Base-by-base conservation (phyloP, 2,797 vertebrate genomes). In the Apogon hyalosoma region DNA sequence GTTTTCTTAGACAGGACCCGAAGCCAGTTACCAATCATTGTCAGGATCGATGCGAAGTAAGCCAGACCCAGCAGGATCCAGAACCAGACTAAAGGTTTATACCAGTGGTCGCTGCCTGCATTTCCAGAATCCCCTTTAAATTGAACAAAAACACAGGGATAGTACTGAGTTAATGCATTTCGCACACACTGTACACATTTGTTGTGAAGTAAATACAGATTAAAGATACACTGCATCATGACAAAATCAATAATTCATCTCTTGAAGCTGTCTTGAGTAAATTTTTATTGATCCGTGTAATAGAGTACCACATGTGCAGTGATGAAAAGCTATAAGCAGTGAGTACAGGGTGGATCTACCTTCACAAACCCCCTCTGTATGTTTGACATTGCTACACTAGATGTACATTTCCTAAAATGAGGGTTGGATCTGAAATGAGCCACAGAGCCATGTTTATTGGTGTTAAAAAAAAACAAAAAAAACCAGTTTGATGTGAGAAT, bases 21-120 rank as follows among this genome's bases (percentile, higher is more conserved):
- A 24, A 98, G 88, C 96, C 96, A 97, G 90, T 97, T 96, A 31
- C 95, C 95, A 21, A 98, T 97, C 95, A 97, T 97, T 15, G 95
- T 89, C 60, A 98, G 91, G 80, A 98, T 92, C 0, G 96, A 96
- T 24, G 94, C 96, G 51, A 98, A 98, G 87, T 98, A 98, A 64
- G 96, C 96, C 54, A 98, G 88, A 61, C 96, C 96, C 14, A 97
- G 77, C 42, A 98, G 86, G 76, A 98, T 96, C 96, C 96, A 98
- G 84, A 98, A 96, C 95, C 96, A 96, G 63, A 97, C 96, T 75
- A 97, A 75, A 0, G 96, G 96, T 74, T 97, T 96, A 63, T 98
- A 98, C 91, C 94, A 95, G 77, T 93, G 87, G 15, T 93, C 90
- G 38, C 89, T 91, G 1, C 90, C 91, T 7, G 16, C 70, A 5